Percentiles rank a stretch among this genome's conserved stretches.
phyloP scores from a whole-genome alignment of 2,888 invertebrate species.

The Nomada flava region DNA sequence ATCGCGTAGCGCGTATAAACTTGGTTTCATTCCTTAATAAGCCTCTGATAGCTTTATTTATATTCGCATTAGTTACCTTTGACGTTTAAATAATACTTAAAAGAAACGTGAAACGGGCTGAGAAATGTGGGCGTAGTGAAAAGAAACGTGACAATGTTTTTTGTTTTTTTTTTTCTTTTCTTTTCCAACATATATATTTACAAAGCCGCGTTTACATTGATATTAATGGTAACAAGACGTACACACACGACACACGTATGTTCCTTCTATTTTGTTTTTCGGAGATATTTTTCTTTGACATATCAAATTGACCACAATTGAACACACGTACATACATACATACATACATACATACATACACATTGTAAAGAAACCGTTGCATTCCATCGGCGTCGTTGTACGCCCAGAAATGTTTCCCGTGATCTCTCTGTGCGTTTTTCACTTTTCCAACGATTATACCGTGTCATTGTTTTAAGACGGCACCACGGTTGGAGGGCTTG shows the following conservation, averaged over 20 bases:
- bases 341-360: slow-evolving; percentile 51
- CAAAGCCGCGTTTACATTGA: slow-evolving; percentile 66
- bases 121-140: slow-evolving; percentile 34
- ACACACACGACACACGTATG: slow-evolving; percentile 7
- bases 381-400: slow-evolving; percentile 77
- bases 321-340: too few relatives aligned
- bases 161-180: slow-evolving; percentile 19
- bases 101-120: slow-evolving; percentile 21
- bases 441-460: slow-evolving; percentile 34
- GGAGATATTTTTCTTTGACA: slow-evolving; percentile 79
- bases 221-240: slow-evolving; percentile 52
- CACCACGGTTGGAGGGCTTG: not conserved
- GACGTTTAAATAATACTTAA: slow-evolving; percentile 67
- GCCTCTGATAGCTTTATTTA: slow-evolving; percentile 74
- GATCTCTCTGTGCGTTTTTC: slow-evolving; percentile 71
- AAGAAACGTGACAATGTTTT: slow-evolving; percentile 46
- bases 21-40: slow-evolving; percentile 81
- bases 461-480: not conserved
- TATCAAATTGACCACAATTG: slow-evolving; percentile 78
- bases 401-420: slow-evolving; percentile 72
- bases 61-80: slow-evolving; percentile 76
- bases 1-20: slow-evolving; percentile 73
- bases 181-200: slow-evolving; percentile 43
- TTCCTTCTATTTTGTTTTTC: slow-evolving; percentile 64
- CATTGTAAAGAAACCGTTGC: slow-evolving; percentile 75